phyloP scores from a whole-genome alignment of 2,113 vertebrate genomes.

The Erythrocercus mccallii region DNA sequence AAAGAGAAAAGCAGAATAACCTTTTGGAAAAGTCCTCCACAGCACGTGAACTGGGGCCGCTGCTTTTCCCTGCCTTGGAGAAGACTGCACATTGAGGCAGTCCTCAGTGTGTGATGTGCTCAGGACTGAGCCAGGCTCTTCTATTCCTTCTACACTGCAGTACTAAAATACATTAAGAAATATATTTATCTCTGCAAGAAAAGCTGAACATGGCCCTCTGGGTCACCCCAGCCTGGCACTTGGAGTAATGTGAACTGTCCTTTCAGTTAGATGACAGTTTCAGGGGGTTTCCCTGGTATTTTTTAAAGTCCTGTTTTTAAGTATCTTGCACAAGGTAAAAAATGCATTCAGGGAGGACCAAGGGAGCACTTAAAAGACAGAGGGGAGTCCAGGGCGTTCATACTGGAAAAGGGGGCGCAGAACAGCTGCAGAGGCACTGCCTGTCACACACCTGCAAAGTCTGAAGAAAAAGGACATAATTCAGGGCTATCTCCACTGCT shows the following conservation, averaged over 20 bases:
- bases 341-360: neutral
- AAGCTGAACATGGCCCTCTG: neutral
- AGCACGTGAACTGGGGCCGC: neutral
- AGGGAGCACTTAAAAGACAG: neutral
- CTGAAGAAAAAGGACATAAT: neutral
- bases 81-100: neutral
- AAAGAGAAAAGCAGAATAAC: neutral
- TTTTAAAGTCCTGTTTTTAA: neutral
- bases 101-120: neutral
- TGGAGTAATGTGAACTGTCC: neutral
- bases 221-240: neutral
- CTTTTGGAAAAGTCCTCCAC: neutral
- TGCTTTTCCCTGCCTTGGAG: neutral
- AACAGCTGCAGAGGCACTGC: neutral
- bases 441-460: neutral
- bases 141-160: neutral
- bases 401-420: neutral
- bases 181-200: neutral
- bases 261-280: neutral
- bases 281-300: rapidly evolving
- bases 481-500: neutral
- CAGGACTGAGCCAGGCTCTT: neutral
- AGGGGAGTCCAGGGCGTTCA: neutral
- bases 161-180: neutral
- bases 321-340: neutral